phyloP scores from a whole-genome alignment of 2,888 invertebrate species.

The Ochropleura plecta region DNA sequence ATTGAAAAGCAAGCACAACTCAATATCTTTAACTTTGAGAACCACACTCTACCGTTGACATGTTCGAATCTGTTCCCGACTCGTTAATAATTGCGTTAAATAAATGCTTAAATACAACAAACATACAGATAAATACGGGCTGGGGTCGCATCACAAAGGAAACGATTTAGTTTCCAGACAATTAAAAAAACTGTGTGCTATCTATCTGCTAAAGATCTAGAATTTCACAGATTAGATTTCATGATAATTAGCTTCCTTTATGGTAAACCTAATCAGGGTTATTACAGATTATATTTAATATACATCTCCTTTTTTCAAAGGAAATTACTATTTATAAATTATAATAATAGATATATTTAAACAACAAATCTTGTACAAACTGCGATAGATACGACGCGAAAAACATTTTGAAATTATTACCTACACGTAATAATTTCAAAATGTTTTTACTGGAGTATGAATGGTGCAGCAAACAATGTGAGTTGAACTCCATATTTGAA shows the following conservation, averaged over 20 bases:
- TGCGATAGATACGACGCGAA: neutral
- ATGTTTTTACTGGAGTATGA: too few species aligned
- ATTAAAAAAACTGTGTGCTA: conserved; percentile 69
- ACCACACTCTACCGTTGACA: conserved; percentile 70
- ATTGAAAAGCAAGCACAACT: neutral
- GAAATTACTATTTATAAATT: too few species aligned
- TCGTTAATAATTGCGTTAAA: conserved; percentile 89
- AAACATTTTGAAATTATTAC: too few species aligned
- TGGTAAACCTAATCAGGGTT: neutral
- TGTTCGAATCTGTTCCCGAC: conserved; percentile 82
- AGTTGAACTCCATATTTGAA: neutral
- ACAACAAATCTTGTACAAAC: neutral
- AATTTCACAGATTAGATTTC: conserved; percentile 31
- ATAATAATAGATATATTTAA: too few species aligned
- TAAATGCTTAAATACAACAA: conserved; percentile 89
- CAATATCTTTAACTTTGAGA: conserved; percentile 76
- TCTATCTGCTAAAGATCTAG: conserved; percentile 35
- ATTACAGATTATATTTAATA: neutral
- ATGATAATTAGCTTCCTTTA: neutral
- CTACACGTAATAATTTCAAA: neutral
- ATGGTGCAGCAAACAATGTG: neutral
- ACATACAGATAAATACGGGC: conserved; percentile 87
- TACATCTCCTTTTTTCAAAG: neutral
- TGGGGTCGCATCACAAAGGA: conserved; percentile 79
- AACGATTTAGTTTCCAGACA: conserved; percentile 80